Evolutionary conservation across 2,888 invertebrate genomes (phyloP).

Genomic region (Sipha maydis): DNA sequence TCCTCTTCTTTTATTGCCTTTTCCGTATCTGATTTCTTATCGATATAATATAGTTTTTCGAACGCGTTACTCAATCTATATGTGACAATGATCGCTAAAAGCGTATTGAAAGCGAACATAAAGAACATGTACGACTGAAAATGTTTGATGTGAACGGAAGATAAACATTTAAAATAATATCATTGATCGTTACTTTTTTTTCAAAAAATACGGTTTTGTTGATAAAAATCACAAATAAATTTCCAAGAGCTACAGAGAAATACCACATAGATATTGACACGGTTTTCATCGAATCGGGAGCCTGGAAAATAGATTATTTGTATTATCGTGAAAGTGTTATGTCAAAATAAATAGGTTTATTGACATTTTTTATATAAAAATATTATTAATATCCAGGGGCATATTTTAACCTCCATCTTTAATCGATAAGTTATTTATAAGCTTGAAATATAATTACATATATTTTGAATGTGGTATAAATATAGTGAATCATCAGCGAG

Average conservation of each 20-base stretch:
- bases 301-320: conserved; percentile 69
- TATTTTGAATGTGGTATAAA: too few relatives aligned
- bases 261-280: conserved; percentile 88
- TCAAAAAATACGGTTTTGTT: conserved; percentile 75
- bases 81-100: neutral
- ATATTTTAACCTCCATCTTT: too few relatives aligned
- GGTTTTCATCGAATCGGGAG: conserved; percentile 84
- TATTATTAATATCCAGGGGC: too few relatives aligned
- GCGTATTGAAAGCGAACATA: neutral
- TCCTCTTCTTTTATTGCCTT: neutral
- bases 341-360: too few relatives aligned
- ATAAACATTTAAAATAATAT: neutral
- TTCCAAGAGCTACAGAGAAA: conserved; percentile 82
- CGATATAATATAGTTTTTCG: conserved; percentile 25
- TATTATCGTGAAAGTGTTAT: too few relatives aligned
- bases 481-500: too few relatives aligned
- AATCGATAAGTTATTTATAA: too few relatives aligned
- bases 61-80: conserved; percentile 36
- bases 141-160: conserved; percentile 48
- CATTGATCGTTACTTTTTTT: conserved; percentile 69
- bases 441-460: too few relatives aligned
- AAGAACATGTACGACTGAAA: conserved; percentile 46
- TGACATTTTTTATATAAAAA: too few relatives aligned
- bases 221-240: conserved; percentile 80
- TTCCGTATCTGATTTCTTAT: neutral